Evolutionary conservation across 2,888 invertebrate genomes (phyloP).

Genomic region (Lasioglossum morio): DNA sequence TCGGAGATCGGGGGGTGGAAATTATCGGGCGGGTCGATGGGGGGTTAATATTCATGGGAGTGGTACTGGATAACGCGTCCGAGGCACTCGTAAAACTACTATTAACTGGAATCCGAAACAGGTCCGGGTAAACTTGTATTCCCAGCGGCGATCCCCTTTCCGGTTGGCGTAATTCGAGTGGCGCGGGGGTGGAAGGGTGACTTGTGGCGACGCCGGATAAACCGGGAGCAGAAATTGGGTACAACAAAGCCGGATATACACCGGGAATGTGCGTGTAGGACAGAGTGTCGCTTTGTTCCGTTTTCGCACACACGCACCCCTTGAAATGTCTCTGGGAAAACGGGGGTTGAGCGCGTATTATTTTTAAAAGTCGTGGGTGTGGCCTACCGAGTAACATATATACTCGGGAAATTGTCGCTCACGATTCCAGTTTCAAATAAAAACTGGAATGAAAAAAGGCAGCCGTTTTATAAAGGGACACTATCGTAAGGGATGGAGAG

Average conservation of each 20-base stretch:
- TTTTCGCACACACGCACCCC: not conserved
- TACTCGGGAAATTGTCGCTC: not conserved
- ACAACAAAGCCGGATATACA: constrained; percentile 27
- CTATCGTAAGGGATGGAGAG: not conserved
- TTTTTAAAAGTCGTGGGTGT: not conserved
- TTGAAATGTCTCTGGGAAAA: not conserved
- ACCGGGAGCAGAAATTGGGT: constrained; percentile 39
- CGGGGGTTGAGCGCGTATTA: not conserved
- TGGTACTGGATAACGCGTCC: constrained; percentile 22
- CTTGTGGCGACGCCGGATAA: constrained; percentile 29
- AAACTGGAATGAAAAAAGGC: not conserved
- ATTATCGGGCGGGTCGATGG: constrained; percentile 17
- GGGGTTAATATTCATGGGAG: constrained; percentile 58
- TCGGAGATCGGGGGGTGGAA: constrained; percentile 21
- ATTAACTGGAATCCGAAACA: constrained; percentile 57
- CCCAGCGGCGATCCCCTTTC: constrained; percentile 36
- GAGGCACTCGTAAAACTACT: constrained; percentile 55
- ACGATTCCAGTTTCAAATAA: not conserved
- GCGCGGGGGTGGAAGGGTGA: constrained; percentile 30
- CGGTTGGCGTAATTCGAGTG: constrained; percentile 26
- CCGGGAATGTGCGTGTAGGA: constrained; percentile 35
- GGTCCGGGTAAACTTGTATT: constrained; percentile 45
- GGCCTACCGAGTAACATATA: not conserved
- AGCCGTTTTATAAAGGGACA: not conserved
- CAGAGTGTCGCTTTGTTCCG: constrained; percentile 18